Evolutionary conservation across 2,797 vertebrate genomes (phyloP).

Genomic region (Hyperoplus lanceolatus): DNA sequence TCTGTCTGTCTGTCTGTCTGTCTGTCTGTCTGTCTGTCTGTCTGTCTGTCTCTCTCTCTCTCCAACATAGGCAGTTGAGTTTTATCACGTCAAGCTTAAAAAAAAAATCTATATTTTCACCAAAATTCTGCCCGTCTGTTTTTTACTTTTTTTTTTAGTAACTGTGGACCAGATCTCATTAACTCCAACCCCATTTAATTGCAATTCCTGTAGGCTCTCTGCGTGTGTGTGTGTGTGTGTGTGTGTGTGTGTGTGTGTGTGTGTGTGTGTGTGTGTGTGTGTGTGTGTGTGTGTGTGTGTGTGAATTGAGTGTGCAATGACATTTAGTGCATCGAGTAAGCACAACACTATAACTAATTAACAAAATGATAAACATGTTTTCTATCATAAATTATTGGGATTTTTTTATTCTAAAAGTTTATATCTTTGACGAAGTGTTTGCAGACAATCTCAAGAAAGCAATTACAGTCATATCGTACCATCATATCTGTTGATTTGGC

Average conservation of each 20-base stretch:
- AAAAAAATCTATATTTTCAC: too few relatives aligned
- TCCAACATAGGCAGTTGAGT: too few relatives aligned
- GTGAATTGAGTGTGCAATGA: slow-evolving; percentile 7
- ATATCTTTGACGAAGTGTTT: neutral
- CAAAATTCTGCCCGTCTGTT: neutral
- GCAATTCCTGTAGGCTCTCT: slow-evolving; percentile 32
- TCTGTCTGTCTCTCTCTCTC: slow-evolving; percentile 14
- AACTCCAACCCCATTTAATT: slow-evolving; percentile 50
- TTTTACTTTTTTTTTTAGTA: neutral
- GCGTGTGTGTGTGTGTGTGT: slow-evolving; percentile 2
- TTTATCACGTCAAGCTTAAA: too few relatives aligned
- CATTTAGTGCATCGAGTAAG: slow-evolving; percentile 33
- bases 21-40: slow-evolving; percentile 26
- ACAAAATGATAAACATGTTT: slow-evolving; percentile 28
- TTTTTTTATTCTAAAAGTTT: slow-evolving; percentile 17
- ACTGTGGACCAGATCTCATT: slow-evolving; percentile 43
- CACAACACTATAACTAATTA: slow-evolving; percentile 42
- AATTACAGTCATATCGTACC: slow-evolving; percentile 44
- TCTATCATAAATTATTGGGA: slow-evolving; percentile 11
- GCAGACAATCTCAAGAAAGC: slow-evolving; percentile 27
- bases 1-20: slow-evolving; percentile 28
- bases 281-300: neutral
- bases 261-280: neutral
- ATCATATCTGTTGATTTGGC: slow-evolving; percentile 52
- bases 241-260: neutral